phyloP scores from a whole-genome alignment of 2,113 vertebrate species.

The Perognathus longimembris region DNA sequence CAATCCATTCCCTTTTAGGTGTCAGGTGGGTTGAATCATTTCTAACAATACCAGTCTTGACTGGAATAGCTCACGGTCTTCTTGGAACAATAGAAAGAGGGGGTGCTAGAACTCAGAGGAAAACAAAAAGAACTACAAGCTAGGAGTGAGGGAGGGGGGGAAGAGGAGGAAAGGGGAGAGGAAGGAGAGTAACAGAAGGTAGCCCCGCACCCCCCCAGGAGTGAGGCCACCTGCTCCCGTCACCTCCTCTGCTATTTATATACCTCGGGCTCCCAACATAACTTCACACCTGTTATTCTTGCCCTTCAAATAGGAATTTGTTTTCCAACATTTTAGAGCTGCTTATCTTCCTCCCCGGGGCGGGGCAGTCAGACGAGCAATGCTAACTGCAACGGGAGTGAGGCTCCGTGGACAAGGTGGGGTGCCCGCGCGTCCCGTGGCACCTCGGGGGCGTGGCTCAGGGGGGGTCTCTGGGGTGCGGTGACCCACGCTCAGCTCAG shows the following conservation, averaged over 20 bases:
- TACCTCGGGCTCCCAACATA: conserved; percentile 14
- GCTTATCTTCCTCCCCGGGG: neutral
- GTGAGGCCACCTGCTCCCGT: conserved; percentile 65
- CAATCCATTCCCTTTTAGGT: neutral
- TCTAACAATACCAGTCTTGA: neutral
- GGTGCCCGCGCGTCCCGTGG: too few relatives aligned
- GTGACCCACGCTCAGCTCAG: neutral
- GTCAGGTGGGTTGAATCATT: neutral
- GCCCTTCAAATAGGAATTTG: conserved; percentile 66
- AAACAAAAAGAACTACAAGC: neutral
- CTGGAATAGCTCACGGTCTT: neutral
- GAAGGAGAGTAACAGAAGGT: conserved; percentile 59
- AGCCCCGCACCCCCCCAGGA: conserved; percentile 50
- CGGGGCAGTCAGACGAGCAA: neutral
- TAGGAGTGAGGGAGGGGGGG: neutral
- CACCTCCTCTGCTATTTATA: conserved; percentile 67
- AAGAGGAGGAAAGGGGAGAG: neutral
- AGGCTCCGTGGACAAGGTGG: neutral
- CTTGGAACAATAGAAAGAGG: neutral
- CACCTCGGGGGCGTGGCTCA: too few relatives aligned
- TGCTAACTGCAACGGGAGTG: rapidly evolving
- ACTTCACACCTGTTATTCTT: conserved; percentile 57
- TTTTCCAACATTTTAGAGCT: conserved; percentile 57
- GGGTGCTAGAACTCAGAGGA: neutral
- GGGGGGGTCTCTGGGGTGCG: too few relatives aligned